phyloP scores from a whole-genome alignment of 2,797 vertebrate species.

The Valencia hispanica region DNA sequence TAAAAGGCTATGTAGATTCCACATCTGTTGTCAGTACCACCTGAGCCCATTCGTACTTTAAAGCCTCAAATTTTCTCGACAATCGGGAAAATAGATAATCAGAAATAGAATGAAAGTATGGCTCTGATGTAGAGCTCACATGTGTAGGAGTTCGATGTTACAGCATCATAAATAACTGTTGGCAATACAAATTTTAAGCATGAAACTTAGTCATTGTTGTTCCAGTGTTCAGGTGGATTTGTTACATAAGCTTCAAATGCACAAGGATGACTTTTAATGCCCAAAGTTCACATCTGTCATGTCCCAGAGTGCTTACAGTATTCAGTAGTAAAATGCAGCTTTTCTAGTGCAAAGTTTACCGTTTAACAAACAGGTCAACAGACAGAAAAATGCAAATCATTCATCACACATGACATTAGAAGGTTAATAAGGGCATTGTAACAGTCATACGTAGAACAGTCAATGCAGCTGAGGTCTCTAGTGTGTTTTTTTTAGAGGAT shows the following conservation, averaged over 20 bases:
- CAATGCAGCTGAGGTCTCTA: constrained; percentile 53
- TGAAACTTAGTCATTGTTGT: constrained; percentile 36
- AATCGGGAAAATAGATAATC: constrained; percentile 6
- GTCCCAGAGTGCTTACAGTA: constrained; percentile 26
- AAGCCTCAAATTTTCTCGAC: constrained; percentile 20
- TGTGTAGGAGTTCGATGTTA: constrained; percentile 20
- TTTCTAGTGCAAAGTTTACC: constrained; percentile 72
- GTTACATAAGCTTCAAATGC: constrained; percentile 42
- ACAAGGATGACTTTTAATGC: constrained; percentile 52
- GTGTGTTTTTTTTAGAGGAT: constrained; percentile 30
- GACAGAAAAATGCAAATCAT: constrained; percentile 22
- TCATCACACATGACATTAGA: constrained; percentile 4
- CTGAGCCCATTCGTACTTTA: constrained; percentile 29
- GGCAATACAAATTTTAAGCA: constrained; percentile 22
- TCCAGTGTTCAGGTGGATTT: constrained; percentile 66
- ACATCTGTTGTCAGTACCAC: constrained; percentile 37
- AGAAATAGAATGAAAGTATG: constrained; percentile 39
- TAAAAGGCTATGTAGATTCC: constrained; percentile 19
- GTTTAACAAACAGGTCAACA: constrained; percentile 36
- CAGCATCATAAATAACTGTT: constrained; percentile 19
- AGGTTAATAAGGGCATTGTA: constrained; percentile 10
- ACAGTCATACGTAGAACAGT: constrained; percentile 27
- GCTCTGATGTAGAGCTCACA: constrained; percentile 25
- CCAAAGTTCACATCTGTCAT: constrained; percentile 32
- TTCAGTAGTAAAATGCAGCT: constrained; percentile 75